Percentiles rank a stretch among this genome's conserved stretches.
Evolutionary conservation across 2,888 invertebrate species (phyloP).

Genomic region (Empis stercorea): DNA sequence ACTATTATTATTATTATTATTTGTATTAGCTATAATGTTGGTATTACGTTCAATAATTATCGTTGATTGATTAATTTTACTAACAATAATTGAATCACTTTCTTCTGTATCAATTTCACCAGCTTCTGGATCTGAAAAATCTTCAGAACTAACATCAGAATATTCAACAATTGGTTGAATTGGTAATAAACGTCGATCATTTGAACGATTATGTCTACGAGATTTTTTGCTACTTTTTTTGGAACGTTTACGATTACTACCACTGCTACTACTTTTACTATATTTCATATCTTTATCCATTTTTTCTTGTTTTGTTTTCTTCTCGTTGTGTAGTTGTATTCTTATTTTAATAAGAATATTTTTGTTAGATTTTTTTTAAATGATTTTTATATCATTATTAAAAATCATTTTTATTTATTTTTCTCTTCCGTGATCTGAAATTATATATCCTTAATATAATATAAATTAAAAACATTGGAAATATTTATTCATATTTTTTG

Average conservation of each 20-base stretch:
- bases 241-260: conserved; percentile 12
- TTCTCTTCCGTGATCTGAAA: too few species aligned
- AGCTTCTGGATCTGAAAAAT: conserved; percentile 78
- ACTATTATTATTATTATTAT: background rate
- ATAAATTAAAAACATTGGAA: too few species aligned
- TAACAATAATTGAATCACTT: conserved; percentile 35
- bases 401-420: too few species aligned
- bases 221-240: conserved; percentile 15
- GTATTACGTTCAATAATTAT: background rate
- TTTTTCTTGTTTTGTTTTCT: background rate
- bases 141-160: conserved; percentile 86
- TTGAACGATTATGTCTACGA: conserved; percentile 15
- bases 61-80: too few species aligned
- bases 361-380: too few species aligned
- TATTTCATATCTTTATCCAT: background rate
- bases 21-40: background rate
- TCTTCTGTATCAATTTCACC: conserved; percentile 77
- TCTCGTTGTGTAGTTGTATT: too few species aligned
- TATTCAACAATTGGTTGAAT: conserved; percentile 46
- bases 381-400: too few species aligned
- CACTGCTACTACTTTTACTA: background rate
- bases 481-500: too few species aligned
- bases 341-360: too few species aligned
- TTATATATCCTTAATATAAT: too few species aligned
- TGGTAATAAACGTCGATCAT: conserved; percentile 7